Percentiles rank a stretch among this genome's conserved stretches.
phyloP scores from a whole-genome alignment of 1,140 invertebrate species.

The Heliconius eleuchia region DNA sequence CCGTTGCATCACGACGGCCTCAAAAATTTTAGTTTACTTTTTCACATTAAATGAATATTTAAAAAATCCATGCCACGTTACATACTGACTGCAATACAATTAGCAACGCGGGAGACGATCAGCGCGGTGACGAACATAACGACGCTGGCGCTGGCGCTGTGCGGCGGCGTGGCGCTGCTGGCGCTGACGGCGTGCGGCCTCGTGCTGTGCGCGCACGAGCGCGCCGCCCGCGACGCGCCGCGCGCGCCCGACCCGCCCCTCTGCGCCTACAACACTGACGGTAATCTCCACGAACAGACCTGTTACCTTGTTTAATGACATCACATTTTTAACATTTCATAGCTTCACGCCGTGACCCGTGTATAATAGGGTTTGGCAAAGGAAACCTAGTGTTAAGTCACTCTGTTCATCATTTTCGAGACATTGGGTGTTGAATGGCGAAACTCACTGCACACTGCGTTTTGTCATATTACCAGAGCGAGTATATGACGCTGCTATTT shows the following conservation, averaged over 20 bases:
- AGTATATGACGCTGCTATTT: too few species aligned
- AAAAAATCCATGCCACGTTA: background rate
- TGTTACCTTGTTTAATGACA: too few species aligned
- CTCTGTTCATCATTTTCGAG: too few species aligned
- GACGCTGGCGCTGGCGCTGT: constrained; percentile 63
- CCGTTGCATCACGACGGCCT: too few species aligned
- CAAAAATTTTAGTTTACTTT: background rate
- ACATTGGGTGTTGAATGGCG: too few species aligned
- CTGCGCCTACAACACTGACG: constrained; percentile 70
- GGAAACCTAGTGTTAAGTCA: too few species aligned
- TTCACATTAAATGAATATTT: background rate
- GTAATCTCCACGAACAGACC: constrained; percentile 31
- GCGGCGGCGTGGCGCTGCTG: constrained; percentile 68
- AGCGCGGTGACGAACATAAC: constrained; percentile 70
- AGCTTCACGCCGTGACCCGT: background rate
- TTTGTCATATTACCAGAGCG: too few species aligned
- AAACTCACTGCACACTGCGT: too few species aligned
- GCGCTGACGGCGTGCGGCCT: constrained; percentile 74
- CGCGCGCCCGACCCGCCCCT: constrained; percentile 57
- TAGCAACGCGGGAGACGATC: constrained; percentile 34
- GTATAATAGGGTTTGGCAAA: background rate
- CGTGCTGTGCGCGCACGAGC: constrained; percentile 70
- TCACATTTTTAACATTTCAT: too few species aligned
- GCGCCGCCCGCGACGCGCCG: constrained; percentile 45
- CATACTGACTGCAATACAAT: background rate